Evolutionary conservation across 2,797 vertebrate species (phyloP).

Genomic region (Onychomys torridus): DNA sequence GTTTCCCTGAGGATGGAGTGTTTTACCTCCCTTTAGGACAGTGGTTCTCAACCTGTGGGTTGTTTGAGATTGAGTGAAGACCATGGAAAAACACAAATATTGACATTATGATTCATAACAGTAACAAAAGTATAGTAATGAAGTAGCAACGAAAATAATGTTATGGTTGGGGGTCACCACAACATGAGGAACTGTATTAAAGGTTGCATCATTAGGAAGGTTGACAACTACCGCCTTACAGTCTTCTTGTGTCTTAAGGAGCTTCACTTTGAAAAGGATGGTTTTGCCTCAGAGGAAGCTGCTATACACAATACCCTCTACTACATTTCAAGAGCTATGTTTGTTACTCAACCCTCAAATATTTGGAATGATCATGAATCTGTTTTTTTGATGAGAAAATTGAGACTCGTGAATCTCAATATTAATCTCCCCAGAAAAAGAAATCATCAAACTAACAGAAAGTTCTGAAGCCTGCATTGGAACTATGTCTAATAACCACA

Average conservation of each 20-base stretch:
- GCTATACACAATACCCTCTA: neutral
- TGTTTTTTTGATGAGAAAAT: slow-evolving; percentile 15
- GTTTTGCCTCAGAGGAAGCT: neutral
- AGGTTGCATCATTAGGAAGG: neutral
- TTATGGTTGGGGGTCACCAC: neutral
- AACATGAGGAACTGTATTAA: neutral
- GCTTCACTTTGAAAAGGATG: neutral
- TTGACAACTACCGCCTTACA: neutral
- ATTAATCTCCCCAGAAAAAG: neutral
- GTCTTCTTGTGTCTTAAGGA: neutral
- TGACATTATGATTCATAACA: neutral
- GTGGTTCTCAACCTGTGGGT: neutral
- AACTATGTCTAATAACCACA: neutral
- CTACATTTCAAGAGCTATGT: neutral
- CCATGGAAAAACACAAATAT: neutral
- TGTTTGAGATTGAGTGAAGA: neutral
- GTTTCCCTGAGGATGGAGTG: neutral
- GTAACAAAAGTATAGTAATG: neutral
- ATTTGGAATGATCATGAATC: neutral
- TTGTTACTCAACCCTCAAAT: neutral
- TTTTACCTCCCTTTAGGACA: neutral
- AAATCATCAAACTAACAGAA: neutral
- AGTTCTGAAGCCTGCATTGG: neutral
- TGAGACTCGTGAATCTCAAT: slow-evolving; percentile 1
- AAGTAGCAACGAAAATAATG: neutral